Percentiles rank a stretch among this genome's conserved stretches.
Conservation (phyloP, 2,797 vertebrate species). For the Psittacula derbiana region DNA sequence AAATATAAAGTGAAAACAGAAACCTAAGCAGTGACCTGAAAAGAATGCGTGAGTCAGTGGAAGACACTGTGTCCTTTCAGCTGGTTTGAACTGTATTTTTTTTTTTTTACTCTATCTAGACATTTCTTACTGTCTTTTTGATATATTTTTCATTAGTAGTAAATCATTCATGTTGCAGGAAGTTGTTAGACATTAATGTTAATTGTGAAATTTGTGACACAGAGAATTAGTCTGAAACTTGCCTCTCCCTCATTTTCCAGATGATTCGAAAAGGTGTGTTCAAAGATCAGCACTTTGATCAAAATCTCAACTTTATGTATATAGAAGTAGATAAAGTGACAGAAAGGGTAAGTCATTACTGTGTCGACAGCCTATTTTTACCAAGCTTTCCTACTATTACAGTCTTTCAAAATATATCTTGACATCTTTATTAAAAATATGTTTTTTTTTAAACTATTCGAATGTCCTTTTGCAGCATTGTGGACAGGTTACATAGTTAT, state of each 20-base stretch:
- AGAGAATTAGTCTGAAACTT: not conserved
- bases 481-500: not conserved
- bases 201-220: not conserved
- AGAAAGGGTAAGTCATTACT: constrained; percentile 87
- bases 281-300: constrained; percentile 99
- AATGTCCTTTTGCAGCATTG: not conserved
- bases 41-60: constrained; percentile 35
- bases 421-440: not conserved
- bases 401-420: not conserved
- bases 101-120: not conserved
- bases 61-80: not conserved
- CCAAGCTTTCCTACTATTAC: not conserved
- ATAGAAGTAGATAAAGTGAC: constrained; percentile 99
- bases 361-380: not conserved
- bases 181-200: not conserved
- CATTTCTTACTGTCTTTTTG: not conserved
- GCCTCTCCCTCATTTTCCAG: constrained; percentile 75
- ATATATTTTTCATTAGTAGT: not conserved
- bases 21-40: constrained; percentile 55
- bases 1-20: constrained; percentile 49
- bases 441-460: not conserved
- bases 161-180: not conserved
- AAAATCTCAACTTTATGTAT: constrained; percentile 98
- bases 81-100: not conserved
- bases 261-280: constrained; percentile 99